A percentile compares a stretch with the other conserved stretches of the same genome.
These are phyloP conservation scores for Pseudomyrmex cubaensis DNA, from an alignment of 1,140 invertebrate species.

Conservation along the genomic window DNA sequence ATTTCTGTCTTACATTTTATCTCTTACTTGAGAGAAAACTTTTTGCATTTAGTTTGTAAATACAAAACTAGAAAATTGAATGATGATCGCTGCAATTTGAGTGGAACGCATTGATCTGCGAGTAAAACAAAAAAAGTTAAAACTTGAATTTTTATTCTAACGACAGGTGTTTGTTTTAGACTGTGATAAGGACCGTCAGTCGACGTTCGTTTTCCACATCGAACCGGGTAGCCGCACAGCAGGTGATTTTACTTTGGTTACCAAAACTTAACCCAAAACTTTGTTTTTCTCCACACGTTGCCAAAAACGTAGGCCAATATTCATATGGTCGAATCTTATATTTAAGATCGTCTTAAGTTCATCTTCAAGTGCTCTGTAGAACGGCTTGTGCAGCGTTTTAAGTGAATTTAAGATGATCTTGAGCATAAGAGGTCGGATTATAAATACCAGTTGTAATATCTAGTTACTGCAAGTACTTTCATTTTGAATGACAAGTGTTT, in stretches of 20 bases:
- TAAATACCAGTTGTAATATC: neutral
- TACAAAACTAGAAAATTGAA: neutral
- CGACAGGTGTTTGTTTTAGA: constrained; percentile 73
- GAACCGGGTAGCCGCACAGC: constrained; percentile 86
- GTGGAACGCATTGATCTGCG: neutral
- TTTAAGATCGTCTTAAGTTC: too few species aligned
- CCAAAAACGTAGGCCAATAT: too few species aligned
- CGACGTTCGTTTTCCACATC: constrained; percentile 87
- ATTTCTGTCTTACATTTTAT: neutral
- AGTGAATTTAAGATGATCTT: too few species aligned
- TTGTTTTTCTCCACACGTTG: neutral
- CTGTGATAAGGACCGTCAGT: constrained; percentile 74
- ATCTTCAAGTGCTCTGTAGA: too few species aligned
- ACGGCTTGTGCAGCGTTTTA: too few species aligned
- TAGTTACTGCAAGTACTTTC: neutral
- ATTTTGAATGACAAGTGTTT: too few species aligned
- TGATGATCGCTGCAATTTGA: neutral
- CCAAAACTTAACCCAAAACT: neutral
- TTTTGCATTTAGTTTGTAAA: constrained; percentile 19
- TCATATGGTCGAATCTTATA: too few species aligned
- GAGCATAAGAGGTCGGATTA: too few species aligned
- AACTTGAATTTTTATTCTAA: neutral
- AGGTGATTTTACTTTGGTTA: constrained; percentile 72
- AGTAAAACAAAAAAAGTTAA: neutral
- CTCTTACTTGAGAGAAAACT: neutral